phyloP scores from a whole-genome alignment of 1,140 invertebrate species.

The Ericerus pela region DNA sequence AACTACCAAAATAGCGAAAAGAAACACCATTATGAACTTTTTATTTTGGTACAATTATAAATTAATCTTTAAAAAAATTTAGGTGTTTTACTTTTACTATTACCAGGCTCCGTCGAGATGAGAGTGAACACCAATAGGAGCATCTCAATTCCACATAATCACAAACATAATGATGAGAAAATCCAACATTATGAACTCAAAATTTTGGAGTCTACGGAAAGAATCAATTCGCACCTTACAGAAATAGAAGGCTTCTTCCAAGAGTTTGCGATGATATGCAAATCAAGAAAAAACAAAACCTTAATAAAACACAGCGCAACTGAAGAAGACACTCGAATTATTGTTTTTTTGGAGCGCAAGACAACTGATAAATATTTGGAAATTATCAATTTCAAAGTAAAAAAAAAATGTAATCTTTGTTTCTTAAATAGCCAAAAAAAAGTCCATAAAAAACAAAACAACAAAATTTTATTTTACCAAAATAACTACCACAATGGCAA shows the following conservation, averaged over 20 bases:
- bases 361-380: not conserved
- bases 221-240: slow-evolving; percentile 81
- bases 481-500: not conserved
- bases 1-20: not conserved
- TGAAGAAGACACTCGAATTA: too few species aligned
- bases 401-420: not conserved
- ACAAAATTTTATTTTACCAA: not conserved
- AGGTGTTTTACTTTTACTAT: too few species aligned
- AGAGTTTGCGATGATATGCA: slow-evolving; percentile 77
- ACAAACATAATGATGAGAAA: too few species aligned
- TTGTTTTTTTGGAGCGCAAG: not conserved
- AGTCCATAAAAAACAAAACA: not conserved
- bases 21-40: too few species aligned
- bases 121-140: not conserved
- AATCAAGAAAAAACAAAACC: too few species aligned
- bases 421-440: not conserved
- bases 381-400: not conserved
- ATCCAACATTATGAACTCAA: too few species aligned
- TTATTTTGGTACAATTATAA: too few species aligned
- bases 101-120: too few species aligned
- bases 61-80: too few species aligned
- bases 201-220: too few species aligned
- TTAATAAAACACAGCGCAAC: too few species aligned
- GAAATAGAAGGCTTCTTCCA: slow-evolving; percentile 93
- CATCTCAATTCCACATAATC: too few species aligned